Evolutionary conservation across 1,140 invertebrate species (phyloP).

Genomic region (Cardiocondyla obscurior): DNA sequence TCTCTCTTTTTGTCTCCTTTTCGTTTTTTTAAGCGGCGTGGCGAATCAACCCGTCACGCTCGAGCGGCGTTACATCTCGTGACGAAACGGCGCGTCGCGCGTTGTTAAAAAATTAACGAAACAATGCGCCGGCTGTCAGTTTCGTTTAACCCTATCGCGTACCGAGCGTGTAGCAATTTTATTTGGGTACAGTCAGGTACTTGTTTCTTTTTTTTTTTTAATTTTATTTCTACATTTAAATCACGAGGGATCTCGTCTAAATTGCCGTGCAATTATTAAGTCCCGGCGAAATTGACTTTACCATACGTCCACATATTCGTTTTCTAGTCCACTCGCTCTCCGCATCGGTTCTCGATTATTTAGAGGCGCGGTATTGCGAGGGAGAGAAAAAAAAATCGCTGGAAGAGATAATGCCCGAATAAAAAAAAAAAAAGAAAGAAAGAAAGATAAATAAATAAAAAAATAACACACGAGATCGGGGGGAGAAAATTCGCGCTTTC

Average conservation of each 20-base stretch:
- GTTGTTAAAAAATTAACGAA: constrained; percentile 66
- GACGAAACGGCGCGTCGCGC: constrained; percentile 45
- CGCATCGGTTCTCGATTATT: not conserved
- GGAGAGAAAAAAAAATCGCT: no score
- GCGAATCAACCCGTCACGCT: constrained; percentile 64
- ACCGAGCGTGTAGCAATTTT: constrained; percentile 5
- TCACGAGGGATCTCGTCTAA: not conserved
- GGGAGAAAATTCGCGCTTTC: constrained; percentile 1
- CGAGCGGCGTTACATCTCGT: constrained; percentile 51
- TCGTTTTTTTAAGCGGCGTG: constrained; percentile 48
- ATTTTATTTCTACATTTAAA: not conserved
- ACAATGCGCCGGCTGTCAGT: constrained; percentile 52
- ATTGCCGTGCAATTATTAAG: not conserved
- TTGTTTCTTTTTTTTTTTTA: not conserved
- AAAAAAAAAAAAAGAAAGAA: no score
- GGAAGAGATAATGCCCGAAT: not conserved
- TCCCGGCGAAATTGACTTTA: not conserved
- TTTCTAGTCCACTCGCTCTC: not conserved
- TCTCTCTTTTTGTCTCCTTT: not conserved
- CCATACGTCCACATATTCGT: not conserved
- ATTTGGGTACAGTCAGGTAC: not conserved
- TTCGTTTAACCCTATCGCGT: not conserved
- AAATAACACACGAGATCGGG: not conserved
- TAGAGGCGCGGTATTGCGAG: not conserved
- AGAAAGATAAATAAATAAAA: no score